Conservation (phyloP, 2,113 vertebrate species). For the Uropsilus gracilis region DNA sequence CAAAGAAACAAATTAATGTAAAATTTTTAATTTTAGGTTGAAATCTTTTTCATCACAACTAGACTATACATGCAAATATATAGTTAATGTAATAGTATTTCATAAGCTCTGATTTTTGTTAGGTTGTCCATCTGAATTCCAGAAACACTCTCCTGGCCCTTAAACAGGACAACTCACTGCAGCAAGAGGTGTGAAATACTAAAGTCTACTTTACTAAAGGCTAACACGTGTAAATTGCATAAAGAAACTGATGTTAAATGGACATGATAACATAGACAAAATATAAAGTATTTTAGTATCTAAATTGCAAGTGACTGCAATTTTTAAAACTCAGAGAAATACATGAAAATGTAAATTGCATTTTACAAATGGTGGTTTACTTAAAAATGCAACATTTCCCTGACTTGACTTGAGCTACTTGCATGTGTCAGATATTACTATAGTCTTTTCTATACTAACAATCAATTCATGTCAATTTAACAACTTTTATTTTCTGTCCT, state of each 20-base stretch:
- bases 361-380: neutral
- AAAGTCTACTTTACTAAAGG: neutral
- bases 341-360: constrained; percentile 11
- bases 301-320: constrained; percentile 2
- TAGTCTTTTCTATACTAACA: neutral
- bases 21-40: constrained; percentile 5
- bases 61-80: neutral
- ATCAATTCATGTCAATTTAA: neutral
- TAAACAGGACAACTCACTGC: neutral
- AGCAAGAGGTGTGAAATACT: neutral
- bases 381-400: neutral
- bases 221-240: neutral
- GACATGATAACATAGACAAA: neutral
- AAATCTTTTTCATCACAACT: neutral
- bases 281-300: neutral
- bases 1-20: neutral
- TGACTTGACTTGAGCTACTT: neutral
- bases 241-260: neutral
- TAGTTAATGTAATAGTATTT: neutral
- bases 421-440: neutral
- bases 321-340: constrained; percentile 23
- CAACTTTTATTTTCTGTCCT: neutral
- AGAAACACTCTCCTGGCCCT: neutral
- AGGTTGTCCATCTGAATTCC: neutral
- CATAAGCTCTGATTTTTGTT: neutral